phyloP scores from a whole-genome alignment of 1,140 invertebrate genomes.

The Musca domestica region DNA sequence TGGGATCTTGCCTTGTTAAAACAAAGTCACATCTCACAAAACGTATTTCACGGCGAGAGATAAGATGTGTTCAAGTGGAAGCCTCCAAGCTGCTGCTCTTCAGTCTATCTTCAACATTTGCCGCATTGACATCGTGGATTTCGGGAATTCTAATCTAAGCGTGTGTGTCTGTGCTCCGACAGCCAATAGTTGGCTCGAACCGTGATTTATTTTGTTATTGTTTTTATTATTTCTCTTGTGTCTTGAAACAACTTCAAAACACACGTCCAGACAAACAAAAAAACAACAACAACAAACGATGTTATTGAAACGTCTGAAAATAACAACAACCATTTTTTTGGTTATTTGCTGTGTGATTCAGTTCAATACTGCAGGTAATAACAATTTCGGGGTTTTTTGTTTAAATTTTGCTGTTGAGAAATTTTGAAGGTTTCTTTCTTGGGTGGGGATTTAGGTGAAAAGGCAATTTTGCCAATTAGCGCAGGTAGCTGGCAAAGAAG shows the following conservation, averaged over 20 bases:
- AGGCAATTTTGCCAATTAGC: too few species aligned
- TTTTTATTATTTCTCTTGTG: background rate
- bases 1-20: too few species aligned
- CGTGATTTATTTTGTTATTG: background rate
- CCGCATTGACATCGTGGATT: background rate
- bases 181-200: too few species aligned
- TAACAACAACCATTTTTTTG: constrained; percentile 7
- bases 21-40: too few species aligned
- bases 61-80: too few species aligned
- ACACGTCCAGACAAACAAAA: background rate
- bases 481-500: too few species aligned
- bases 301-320: background rate
- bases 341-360: constrained; percentile 32
- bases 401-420: too few species aligned
- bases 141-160: background rate
- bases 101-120: constrained; percentile 11
- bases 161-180: too few species aligned
- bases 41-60: too few species aligned
- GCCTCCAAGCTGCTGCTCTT: background rate
- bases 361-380: constrained; percentile 27
- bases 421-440: too few species aligned
- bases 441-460: too few species aligned
- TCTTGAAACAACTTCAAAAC: background rate
- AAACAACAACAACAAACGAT: constrained; percentile 15
- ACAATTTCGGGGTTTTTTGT: too few species aligned